These are phyloP conservation scores for Pongo pygmaeus DNA, from an alignment of 2,113 vertebrate species.

Conservation along the genomic window DNA sequence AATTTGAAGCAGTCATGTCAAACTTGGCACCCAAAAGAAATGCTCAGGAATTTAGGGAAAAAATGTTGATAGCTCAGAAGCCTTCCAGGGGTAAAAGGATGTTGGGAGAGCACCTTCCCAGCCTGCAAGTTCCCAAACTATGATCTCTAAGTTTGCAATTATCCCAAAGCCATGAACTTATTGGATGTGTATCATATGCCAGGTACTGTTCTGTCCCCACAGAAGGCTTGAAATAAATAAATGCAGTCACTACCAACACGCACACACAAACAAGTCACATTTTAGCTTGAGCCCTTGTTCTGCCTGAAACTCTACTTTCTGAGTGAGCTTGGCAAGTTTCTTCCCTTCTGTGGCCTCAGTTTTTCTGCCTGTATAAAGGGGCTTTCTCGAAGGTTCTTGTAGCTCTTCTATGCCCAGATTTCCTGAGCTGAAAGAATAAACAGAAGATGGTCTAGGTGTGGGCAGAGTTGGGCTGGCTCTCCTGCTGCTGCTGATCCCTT, in stretches of 20 bases:
- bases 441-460: background rate
- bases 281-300: background rate
- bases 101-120: too few species aligned
- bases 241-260: accelerated
- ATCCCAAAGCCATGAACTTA: background rate
- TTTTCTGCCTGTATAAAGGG: background rate
- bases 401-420: background rate
- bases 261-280: accelerated
- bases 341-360: background rate
- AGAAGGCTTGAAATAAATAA: background rate
- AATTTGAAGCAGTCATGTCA: slow-evolving; percentile 83
- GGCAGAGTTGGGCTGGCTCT: background rate
- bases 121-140: background rate
- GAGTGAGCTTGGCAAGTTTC: background rate
- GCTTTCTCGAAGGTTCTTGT: background rate
- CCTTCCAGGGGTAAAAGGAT: background rate
- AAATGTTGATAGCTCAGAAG: background rate
- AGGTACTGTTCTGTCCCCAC: background rate
- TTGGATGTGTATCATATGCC: too few species aligned
- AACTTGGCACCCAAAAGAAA: slow-evolving; percentile 76
- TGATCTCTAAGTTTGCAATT: background rate
- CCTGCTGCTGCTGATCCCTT: background rate
- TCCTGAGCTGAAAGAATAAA: background rate
- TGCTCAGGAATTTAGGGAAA: slow-evolving; percentile 16
- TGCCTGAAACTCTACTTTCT: background rate